Base-by-base conservation (phyloP, 2,888 invertebrate species). In the Volucella bombylans region DNA sequence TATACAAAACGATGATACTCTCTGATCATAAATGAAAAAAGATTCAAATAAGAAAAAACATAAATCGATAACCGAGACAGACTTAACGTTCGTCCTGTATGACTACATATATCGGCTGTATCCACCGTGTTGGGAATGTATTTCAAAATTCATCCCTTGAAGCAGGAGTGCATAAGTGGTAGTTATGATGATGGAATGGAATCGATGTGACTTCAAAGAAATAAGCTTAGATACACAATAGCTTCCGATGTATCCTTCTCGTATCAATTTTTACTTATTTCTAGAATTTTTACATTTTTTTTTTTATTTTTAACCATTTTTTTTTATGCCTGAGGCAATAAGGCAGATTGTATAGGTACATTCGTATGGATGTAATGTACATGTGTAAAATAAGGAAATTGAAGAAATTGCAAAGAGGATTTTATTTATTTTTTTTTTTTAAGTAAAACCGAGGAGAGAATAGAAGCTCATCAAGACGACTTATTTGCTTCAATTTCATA, bases 401-500 rank as follows among this genome's bases (percentile, higher is more conserved):
- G 23, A 67, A 43, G 54, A 45, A 52, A 4, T 11, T 14, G n/a
- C n/a, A 12, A 8, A 47, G 11, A 15, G 43, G 38, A 41, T 23
- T 23, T 23, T 23, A 64, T 47, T 15, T 64, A 49, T n/a, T 8
- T 38, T 15, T 64, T 64, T n/a, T 8, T 38, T 31, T 15, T 43
- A 45, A 59, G 11, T 41, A 2, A 57, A 9, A 57, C 41, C 38
- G 11, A 15, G 38, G 6, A 39, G 23, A 18, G 14, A n/a, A 61
- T n/a, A 64, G 49, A 38, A 64, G 15, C 49, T 49, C 45, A 9
- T 52, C 52, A 52, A 14, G 38, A 14, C 14, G 8, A 38, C 2
- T 59, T 59, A 71, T 71, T 71, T 71, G 41, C 59, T 71, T 59
- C n/a, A 49, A 41, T 50, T 71, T 71, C 57, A 69, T 55, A 47